Conservation (phyloP, 2,113 vertebrate species). For the Actenoides hombroni region DNA sequence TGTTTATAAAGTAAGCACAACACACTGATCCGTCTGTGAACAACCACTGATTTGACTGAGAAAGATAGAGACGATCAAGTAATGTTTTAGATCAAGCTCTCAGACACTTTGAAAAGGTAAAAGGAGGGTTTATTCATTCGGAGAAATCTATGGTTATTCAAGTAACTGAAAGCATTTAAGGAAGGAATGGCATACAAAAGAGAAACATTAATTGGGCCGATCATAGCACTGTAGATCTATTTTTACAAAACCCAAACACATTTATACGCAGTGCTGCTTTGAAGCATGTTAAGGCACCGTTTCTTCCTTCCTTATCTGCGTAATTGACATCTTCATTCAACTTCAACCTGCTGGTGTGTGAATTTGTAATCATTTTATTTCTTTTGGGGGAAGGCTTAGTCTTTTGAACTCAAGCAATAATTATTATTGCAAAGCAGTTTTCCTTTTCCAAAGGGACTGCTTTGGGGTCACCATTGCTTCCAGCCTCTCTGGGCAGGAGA, state of each 20-base stretch:
- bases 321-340: constrained; percentile 62
- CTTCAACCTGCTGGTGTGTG: constrained; percentile 45
- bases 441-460: constrained; percentile 50
- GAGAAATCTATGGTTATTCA: constrained; percentile 8
- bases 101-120: constrained; percentile 22
- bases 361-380: constrained; percentile 54
- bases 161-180: constrained; percentile 24
- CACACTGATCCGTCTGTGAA: background rate
- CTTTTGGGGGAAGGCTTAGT: constrained; percentile 37
- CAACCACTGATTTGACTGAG: background rate
- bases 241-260: constrained; percentile 37
- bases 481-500: constrained; percentile 21
- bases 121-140: background rate
- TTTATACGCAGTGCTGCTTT: background rate
- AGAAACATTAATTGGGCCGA: constrained; percentile 23
- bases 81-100: constrained; percentile 13
- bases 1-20: background rate
- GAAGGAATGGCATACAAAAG: background rate
- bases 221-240: constrained; percentile 19
- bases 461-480: constrained; percentile 47
- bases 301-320: constrained; percentile 54
- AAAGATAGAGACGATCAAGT: background rate
- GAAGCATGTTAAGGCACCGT: constrained; percentile 14
- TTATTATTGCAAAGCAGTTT: constrained; percentile 66
- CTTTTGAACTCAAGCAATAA: constrained; percentile 70